These are phyloP conservation scores for Spizaetus ornatus DNA, from an alignment of 2,113 vertebrate species.

Conservation along the genomic window DNA sequence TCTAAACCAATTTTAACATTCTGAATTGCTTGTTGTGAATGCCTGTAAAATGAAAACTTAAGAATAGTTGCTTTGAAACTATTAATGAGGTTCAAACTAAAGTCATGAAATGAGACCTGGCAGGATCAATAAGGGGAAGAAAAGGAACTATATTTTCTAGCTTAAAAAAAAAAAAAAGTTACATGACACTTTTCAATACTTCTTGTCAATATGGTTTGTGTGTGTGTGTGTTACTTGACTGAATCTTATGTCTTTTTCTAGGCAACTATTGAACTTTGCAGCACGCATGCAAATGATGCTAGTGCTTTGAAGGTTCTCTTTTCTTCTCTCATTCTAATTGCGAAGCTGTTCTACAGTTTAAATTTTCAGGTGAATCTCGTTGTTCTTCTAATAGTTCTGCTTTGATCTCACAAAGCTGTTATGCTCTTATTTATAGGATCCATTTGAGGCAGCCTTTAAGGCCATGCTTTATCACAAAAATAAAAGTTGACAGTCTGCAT, in stretches of 20 bases:
- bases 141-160: neutral
- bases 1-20: neutral
- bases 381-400: neutral
- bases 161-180: neutral
- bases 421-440: neutral
- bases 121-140: neutral
- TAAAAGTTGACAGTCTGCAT: neutral
- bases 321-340: constrained; percentile 93
- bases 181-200: neutral
- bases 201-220: neutral
- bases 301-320: constrained; percentile 95
- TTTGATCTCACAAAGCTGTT: neutral
- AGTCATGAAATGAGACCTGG: neutral
- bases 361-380: constrained; percentile 90
- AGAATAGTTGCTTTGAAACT: neutral
- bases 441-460: neutral
- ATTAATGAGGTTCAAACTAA: neutral
- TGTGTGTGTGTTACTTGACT: neutral
- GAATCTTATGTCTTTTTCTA: constrained; percentile 50
- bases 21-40: neutral
- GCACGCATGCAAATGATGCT: constrained; percentile 89
- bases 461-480: neutral
- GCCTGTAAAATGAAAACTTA: neutral
- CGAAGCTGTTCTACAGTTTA: constrained; percentile 97
- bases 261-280: constrained; percentile 97